Base-by-base conservation (phyloP, 1,140 invertebrate genomes). In the Trachymyrmex cornetzi region DNA sequence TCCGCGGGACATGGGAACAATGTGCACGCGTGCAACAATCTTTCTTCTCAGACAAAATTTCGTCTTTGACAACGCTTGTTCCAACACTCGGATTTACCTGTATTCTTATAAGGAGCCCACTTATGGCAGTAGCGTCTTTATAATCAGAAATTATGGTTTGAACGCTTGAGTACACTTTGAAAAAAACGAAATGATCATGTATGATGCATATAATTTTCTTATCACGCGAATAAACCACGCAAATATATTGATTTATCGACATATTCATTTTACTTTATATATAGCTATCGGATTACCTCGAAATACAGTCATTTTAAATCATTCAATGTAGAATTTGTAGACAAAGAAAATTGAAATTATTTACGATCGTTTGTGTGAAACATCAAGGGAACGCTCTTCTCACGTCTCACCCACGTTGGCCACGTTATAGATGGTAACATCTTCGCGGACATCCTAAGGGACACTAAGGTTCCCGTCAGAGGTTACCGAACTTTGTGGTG, bases 401-500 rank as follows among this genome's bases (percentile, higher is more conserved):
- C 63, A 57, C 14, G 19, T 34, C 19, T 30, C 48, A 22, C 24
- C 14, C 64, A 44, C 24, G 34, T 38, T 38, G 30, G 30, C 30
- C 30, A 34, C 30, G 48, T 59, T 61, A 34, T 75, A 84, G 24
- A 44, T 5, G 12, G 19, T 14, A 34, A 24, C n/a, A 27, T 34
- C 27, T 22, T 11, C 53, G 53, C 19, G 24, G 55, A 34, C 64
- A 50, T 27, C 55, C 38, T 12, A 50, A 50, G 38, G 14, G 80
- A 50, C 69, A 50, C 55, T 22, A 80, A 57, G 61, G 5, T 77
- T 74, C 44, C 34, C 84, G 24, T 22, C 24, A 22, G 86, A 86
- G 93, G 93, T 91, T 91, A 92, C 89, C 91, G 93, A 93, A 92
- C 92, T 90, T 87, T 61, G 72, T 72, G 86, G 74, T 89, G 77